Evolutionary conservation across 1,140 invertebrate species (phyloP).

Genomic region (Diachasma alloeum): DNA sequence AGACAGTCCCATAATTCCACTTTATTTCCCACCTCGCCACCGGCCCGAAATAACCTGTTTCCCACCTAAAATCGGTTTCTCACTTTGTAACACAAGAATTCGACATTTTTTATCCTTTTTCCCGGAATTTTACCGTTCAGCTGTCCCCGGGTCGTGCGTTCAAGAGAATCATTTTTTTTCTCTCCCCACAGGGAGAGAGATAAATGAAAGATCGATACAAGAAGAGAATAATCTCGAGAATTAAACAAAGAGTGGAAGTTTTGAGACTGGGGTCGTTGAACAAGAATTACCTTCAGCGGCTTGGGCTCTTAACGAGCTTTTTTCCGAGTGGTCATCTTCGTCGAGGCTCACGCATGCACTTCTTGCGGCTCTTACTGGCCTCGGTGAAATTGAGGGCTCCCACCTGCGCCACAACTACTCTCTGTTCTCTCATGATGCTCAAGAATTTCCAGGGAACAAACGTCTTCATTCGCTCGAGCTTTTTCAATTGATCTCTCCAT

Average conservation of each 20-base stretch:
- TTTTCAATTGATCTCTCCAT: no score
- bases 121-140: not conserved
- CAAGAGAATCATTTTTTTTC: not conserved
- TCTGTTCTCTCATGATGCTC: not conserved
- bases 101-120: not conserved
- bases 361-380: not conserved
- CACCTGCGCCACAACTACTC: not conserved
- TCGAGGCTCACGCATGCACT: not conserved
- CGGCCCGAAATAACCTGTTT: not conserved
- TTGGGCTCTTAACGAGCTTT: constrained; percentile 27
- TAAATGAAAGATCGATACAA: not conserved
- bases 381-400: not conserved
- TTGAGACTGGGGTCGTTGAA: not conserved
- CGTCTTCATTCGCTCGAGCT: not conserved
- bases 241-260: not conserved
- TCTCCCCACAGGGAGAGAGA: not conserved
- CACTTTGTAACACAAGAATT: not conserved
- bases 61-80: not conserved
- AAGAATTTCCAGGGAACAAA: not conserved
- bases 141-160: not conserved
- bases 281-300: constrained; percentile 10
- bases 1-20: not conserved
- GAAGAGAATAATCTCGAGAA: not conserved
- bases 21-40: not conserved
- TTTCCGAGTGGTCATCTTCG: constrained; percentile 9